Evolutionary conservation across 2,113 vertebrate genomes (phyloP).

Genomic region (Noctilio leporinus): DNA sequence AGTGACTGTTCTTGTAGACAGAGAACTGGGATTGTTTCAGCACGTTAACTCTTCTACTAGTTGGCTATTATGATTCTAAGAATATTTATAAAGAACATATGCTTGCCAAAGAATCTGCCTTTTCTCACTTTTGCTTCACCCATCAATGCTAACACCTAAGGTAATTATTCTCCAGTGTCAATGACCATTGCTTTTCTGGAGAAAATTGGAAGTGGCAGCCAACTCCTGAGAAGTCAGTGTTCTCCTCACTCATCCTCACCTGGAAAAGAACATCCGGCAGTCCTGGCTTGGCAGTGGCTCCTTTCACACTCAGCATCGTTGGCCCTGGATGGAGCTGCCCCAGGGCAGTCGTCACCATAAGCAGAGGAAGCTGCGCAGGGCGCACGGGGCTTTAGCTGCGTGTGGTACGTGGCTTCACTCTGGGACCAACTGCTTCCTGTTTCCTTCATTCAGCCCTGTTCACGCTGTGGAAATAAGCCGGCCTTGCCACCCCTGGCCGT

Average conservation of each 20-base stretch:
- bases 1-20: background rate
- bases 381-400: no score
- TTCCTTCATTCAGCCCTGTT: constrained; percentile 60
- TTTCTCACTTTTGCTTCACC: background rate
- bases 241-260: background rate
- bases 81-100: background rate
- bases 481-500: background rate
- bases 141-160: background rate
- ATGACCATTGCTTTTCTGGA: constrained; percentile 5
- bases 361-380: no score
- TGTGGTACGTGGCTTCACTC: no score
- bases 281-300: background rate
- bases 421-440: constrained; percentile 18
- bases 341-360: constrained; percentile 38
- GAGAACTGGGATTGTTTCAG: background rate
- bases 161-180: background rate
- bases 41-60: background rate
- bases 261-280: background rate
- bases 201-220: background rate
- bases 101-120: background rate
- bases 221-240: background rate
- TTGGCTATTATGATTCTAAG: background rate
- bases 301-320: background rate
- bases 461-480: constrained; percentile 40
- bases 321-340: background rate